Conservation (phyloP, 2,888 invertebrate genomes). For the Temnothorax unifasciatus region DNA sequence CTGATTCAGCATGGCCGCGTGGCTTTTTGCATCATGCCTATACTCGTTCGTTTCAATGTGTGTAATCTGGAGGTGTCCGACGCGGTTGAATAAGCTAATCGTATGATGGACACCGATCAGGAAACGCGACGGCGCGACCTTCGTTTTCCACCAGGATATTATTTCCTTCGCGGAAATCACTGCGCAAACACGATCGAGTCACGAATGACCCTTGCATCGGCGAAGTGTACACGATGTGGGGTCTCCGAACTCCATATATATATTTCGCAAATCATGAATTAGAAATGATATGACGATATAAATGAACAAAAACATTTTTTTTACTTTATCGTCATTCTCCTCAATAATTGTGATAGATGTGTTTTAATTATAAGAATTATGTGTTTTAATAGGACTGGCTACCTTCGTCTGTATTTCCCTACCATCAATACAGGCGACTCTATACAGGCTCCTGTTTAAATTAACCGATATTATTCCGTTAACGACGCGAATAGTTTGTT, state of each 20-base stretch:
- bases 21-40: conserved; percentile 38
- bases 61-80: conserved; percentile 46
- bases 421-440: background rate
- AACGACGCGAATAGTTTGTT: conserved; percentile 45
- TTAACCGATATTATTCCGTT: conserved; percentile 35
- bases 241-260: background rate
- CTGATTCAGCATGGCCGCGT: conserved; percentile 51
- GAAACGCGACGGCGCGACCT: conserved; percentile 41
- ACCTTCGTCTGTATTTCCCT: background rate
- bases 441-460: conserved; percentile 19
- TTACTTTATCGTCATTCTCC: background rate
- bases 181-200: conserved; percentile 14
- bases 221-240: background rate
- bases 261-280: background rate
- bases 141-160: conserved; percentile 45
- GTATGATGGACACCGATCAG: conserved; percentile 44
- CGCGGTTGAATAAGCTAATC: conserved; percentile 45
- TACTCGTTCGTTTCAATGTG: conserved; percentile 23
- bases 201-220: conserved; percentile 21
- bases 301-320: background rate
- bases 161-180: conserved; percentile 47
- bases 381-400: background rate
- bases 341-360: background rate
- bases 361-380: no score
- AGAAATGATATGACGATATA: background rate